A percentile compares a stretch with the other conserved stretches of the same genome.
These are phyloP conservation scores for Portunus trituberculatus DNA, from an alignment of 1,140 invertebrate species.

Conservation along the genomic window DNA sequence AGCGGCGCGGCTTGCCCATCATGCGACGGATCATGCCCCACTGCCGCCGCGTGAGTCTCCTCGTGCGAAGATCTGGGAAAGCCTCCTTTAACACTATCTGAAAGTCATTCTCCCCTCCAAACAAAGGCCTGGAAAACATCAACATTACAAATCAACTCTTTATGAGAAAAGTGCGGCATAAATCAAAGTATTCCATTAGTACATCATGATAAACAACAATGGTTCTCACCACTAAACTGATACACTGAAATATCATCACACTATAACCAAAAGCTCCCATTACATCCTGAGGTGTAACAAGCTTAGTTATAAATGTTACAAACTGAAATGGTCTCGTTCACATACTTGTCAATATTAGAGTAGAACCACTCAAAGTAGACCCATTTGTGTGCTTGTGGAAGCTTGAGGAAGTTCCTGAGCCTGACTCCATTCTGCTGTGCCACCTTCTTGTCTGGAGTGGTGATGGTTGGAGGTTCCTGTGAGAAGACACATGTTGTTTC, in stretches of 20 bases:
- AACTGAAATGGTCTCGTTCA: conserved; percentile 70
- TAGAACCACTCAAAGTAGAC: conserved; percentile 99
- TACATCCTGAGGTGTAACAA: no score
- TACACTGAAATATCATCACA: not conserved
- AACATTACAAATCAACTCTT: not conserved
- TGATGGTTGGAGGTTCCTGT: conserved; percentile 68
- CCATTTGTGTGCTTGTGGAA: conserved; percentile 99
- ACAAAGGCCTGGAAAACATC: conserved; percentile 87
- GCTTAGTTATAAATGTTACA: not conserved
- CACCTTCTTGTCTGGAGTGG: conserved; percentile 83
- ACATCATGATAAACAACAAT: no score
- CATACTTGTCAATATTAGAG: conserved; percentile 95
- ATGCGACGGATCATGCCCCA: conserved; percentile 97
- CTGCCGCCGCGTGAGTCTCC: conserved; percentile 92
- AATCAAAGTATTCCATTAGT: not conserved
- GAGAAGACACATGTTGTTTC: not conserved
- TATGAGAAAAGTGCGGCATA: not conserved
- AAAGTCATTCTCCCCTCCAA: conserved; percentile 91
- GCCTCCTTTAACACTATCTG: conserved; percentile 75
- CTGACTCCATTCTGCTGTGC: conserved; percentile 94
- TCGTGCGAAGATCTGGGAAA: conserved; percentile 94
- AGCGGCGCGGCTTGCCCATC: conserved; percentile 98
- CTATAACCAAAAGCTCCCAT: not conserved
- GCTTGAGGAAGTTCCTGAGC: conserved; percentile 96
- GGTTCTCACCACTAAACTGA: not conserved